Percentiles rank a stretch among this genome's conserved stretches.
Conservation (phyloP, 2,888 invertebrate genomes). For the Ornithoptera alexandrae region DNA sequence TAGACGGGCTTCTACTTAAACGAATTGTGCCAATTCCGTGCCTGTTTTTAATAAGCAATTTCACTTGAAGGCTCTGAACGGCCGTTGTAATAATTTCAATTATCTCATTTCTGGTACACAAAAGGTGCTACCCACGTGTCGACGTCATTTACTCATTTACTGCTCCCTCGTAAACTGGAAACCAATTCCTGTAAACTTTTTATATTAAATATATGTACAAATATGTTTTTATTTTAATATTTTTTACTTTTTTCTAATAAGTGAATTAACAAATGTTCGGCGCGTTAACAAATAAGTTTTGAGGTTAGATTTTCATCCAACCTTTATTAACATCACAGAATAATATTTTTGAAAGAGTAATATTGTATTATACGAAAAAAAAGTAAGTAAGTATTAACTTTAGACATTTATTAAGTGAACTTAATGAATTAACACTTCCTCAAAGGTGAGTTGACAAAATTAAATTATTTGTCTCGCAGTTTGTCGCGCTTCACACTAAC, state of each 20-base stretch:
- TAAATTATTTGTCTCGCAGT: constrained; percentile 1
- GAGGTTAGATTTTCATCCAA: no score
- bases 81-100: no score
- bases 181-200: neutral
- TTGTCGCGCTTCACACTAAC: constrained; percentile 1
- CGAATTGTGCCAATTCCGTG: no score
- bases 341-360: no score
- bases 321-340: no score
- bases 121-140: neutral
- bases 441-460: constrained; percentile 5
- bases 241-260: neutral
- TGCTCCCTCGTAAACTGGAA: neutral
- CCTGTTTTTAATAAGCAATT: no score
- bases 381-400: neutral
- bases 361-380: no score
- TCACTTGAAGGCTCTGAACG: no score
- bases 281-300: no score
- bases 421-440: neutral
- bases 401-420: neutral
- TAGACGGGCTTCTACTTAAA: no score
- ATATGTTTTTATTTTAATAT: no score
- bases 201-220: neutral
- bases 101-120: neutral
- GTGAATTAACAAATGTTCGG: neutral
- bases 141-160: neutral